Percentiles rank a stretch among this genome's conserved stretches.
Evolutionary conservation across 2,797 vertebrate species (phyloP).

Genomic region (Propithecus perrieri): DNA sequence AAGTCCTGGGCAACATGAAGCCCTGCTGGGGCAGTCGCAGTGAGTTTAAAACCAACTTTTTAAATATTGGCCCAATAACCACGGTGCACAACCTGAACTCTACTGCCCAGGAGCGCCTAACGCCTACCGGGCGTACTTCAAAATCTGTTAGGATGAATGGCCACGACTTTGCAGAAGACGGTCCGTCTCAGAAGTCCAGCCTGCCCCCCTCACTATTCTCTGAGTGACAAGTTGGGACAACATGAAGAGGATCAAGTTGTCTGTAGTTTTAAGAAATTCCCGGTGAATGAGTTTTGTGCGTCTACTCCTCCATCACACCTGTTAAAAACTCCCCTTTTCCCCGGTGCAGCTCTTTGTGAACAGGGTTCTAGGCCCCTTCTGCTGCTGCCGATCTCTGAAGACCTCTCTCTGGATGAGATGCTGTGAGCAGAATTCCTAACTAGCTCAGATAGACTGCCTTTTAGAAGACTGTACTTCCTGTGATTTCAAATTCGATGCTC

Average conservation of each 20-base stretch:
- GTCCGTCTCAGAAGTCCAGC: conserved; percentile 86
- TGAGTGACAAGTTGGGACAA: conserved; percentile 77
- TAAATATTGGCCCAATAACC: conserved; percentile 88
- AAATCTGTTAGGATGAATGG: conserved; percentile 73
- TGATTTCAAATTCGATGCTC: conserved; percentile 86
- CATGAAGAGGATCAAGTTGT: conserved; percentile 87
- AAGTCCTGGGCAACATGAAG: conserved; percentile 91
- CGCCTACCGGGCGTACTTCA: conserved; percentile 84
- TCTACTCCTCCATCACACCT: conserved; percentile 87
- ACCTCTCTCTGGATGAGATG: conserved; percentile 88
- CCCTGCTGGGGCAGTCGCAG: conserved; percentile 89
- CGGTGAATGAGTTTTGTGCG: conserved; percentile 78
- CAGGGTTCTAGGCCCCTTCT: conserved; percentile 93
- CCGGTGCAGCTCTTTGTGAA: conserved; percentile 69
- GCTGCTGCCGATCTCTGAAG: conserved; percentile 88
- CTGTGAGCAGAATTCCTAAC: conserved; percentile 93
- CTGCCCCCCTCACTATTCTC: conserved; percentile 86
- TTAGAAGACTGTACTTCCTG: conserved; percentile 85
- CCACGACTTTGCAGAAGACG: conserved; percentile 81
- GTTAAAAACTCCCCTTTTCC: conserved; percentile 72
- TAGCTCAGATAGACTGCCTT: conserved; percentile 88
- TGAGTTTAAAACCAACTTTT: conserved; percentile 90
- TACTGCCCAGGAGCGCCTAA: conserved; percentile 81
- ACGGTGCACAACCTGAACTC: conserved; percentile 87
- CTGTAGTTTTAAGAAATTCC: conserved; percentile 90